phyloP scores from a whole-genome alignment of 2,113 vertebrate species.

The Perognathus longimembris region DNA sequence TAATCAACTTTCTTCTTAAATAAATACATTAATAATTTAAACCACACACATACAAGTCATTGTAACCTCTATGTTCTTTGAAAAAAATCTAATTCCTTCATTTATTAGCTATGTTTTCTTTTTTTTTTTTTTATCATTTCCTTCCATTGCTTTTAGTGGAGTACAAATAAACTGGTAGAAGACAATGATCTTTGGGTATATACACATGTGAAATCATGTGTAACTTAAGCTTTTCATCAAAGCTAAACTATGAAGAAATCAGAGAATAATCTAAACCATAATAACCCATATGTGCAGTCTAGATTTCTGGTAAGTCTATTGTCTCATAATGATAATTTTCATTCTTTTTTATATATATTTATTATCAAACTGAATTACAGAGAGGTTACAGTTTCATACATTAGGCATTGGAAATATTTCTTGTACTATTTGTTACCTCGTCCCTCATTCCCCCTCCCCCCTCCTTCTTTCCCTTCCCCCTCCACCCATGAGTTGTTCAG shows the following conservation, averaged over 20 bases:
- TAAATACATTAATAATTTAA: background rate
- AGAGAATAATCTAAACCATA: background rate
- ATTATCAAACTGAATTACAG: too few species aligned
- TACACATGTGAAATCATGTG: background rate
- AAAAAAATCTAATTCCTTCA: background rate
- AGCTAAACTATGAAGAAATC: background rate
- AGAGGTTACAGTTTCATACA: too few species aligned
- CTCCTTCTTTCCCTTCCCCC: too few species aligned
- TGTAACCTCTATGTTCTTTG: background rate
- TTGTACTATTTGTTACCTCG: too few species aligned
- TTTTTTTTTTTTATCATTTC: background rate
- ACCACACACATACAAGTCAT: background rate
- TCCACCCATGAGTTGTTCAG: too few species aligned
- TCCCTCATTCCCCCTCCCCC: too few species aligned
- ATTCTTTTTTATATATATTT: too few species aligned
- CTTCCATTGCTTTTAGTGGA: background rate
- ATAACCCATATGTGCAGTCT: background rate
- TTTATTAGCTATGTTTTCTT: background rate
- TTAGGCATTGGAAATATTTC: too few species aligned
- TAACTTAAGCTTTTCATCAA: background rate
- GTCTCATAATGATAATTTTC: background rate
- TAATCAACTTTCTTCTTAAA: background rate
- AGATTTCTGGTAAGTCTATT: background rate
- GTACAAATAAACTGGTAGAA: background rate
- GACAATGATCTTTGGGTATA: background rate